These are phyloP conservation scores for Cryptotis parvus DNA, from an alignment of 2,113 vertebrate species.

Conservation along the genomic window DNA sequence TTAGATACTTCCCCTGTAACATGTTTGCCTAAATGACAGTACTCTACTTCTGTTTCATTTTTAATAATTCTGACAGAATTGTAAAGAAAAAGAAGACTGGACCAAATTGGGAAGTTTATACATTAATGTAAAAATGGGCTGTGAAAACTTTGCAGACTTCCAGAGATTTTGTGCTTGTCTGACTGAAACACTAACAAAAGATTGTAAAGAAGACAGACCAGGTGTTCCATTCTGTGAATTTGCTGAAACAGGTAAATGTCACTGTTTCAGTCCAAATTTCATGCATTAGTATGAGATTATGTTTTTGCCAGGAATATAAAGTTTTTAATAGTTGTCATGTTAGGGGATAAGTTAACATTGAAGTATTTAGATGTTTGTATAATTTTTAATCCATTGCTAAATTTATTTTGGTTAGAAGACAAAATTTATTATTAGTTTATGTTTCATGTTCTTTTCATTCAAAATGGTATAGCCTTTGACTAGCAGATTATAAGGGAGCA, in stretches of 20 bases:
- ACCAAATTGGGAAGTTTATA: conserved; percentile 90
- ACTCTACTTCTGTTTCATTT: conserved; percentile 49
- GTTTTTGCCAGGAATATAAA: neutral
- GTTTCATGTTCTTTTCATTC: conserved; percentile 40
- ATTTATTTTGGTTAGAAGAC: neutral
- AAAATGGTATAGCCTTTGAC: neutral
- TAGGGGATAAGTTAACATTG: neutral
- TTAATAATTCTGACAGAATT: conserved; percentile 87
- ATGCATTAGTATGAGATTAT: neutral
- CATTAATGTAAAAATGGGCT: conserved; percentile 85
- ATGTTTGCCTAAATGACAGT: conserved; percentile 31
- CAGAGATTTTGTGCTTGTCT: conserved; percentile 89
- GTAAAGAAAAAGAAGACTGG: conserved; percentile 93
- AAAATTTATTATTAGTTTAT: neutral
- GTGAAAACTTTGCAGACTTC: conserved; percentile 88
- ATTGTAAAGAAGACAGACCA: conserved; percentile 87
- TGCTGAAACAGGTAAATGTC: conserved; percentile 91
- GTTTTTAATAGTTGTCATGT: neutral
- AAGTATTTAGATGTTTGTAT: neutral
- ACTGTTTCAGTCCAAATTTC: neutral
- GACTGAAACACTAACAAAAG: conserved; percentile 88
- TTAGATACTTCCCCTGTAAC: neutral
- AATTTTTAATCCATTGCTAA: neutral
- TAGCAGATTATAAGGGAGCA: conserved; percentile 12
- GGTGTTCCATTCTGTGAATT: conserved; percentile 93